Evolutionary conservation across 2,113 vertebrate genomes (phyloP).

Genomic region (Trematomus loennbergii): DNA sequence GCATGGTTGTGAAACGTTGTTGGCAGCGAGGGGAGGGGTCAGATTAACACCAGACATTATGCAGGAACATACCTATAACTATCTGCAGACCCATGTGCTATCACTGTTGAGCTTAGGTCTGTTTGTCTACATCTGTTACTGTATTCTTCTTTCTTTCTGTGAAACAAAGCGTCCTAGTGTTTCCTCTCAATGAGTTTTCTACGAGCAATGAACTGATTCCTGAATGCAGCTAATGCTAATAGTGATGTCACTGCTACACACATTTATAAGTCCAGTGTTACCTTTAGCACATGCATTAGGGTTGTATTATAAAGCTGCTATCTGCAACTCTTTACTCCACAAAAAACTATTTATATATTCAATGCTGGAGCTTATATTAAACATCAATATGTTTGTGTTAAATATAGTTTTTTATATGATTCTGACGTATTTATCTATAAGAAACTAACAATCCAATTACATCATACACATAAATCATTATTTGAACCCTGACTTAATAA

Average conservation of each 20-base stretch:
- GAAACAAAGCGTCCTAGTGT: background rate
- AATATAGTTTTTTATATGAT: background rate
- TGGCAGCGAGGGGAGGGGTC: conserved; percentile 84
- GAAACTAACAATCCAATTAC: no score
- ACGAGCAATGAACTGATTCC: background rate
- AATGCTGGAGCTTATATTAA: no score
- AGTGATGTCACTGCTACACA: background rate
- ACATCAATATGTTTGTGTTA: background rate
- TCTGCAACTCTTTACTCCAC: background rate
- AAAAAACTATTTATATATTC: background rate
- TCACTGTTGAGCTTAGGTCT: background rate
- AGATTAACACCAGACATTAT: conserved; percentile 86
- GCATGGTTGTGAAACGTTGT: conserved; percentile 83
- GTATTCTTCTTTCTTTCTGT: background rate
- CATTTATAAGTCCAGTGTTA: background rate
- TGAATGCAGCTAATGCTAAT: background rate
- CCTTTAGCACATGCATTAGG: background rate
- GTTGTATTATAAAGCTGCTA: no score
- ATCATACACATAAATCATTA: no score
- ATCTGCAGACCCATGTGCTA: conserved; percentile 74
- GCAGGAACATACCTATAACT: conserved; percentile 88
- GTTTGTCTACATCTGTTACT: conserved; percentile 23
- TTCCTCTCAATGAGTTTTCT: background rate
- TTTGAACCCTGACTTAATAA: no score
- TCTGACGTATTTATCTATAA: background rate